phyloP scores from a whole-genome alignment of 2,113 vertebrate genomes.

The Agapornis roseicollis region DNA sequence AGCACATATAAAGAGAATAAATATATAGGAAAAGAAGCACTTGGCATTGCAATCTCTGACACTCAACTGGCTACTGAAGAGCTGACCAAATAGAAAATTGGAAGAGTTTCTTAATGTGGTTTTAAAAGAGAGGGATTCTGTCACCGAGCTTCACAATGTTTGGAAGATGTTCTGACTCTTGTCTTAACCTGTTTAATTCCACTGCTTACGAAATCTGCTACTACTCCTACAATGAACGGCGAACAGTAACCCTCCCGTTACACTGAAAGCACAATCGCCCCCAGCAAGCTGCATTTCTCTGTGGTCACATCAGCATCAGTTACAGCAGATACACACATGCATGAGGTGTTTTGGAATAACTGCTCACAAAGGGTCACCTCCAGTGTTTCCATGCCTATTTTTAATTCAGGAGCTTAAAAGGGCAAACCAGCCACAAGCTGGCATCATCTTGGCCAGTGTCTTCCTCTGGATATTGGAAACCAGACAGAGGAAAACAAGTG shows the following conservation, averaged over 20 bases:
- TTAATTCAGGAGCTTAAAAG: background rate
- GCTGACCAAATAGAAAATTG: background rate
- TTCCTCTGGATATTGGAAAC: background rate
- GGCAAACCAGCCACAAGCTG: background rate
- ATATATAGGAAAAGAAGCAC: background rate
- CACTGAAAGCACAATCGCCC: background rate
- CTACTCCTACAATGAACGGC: accelerated
- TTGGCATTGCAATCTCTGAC: background rate
- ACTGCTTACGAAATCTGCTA: background rate
- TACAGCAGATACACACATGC: background rate
- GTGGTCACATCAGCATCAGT: background rate
- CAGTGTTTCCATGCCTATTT: background rate
- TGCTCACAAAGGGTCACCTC: background rate
- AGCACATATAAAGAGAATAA: background rate
- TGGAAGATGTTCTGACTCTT: background rate
- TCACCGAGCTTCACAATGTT: background rate
- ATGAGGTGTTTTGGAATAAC: background rate
- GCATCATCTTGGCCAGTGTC: background rate
- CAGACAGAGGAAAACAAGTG: background rate
- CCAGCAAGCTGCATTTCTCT: background rate
- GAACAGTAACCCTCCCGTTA: background rate
- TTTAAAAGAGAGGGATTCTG: background rate
- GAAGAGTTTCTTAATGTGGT: background rate
- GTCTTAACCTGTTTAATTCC: background rate
- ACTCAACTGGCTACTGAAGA: background rate